Base-by-base conservation (phyloP, 2,113 vertebrate species). In the Piaya cayana region DNA sequence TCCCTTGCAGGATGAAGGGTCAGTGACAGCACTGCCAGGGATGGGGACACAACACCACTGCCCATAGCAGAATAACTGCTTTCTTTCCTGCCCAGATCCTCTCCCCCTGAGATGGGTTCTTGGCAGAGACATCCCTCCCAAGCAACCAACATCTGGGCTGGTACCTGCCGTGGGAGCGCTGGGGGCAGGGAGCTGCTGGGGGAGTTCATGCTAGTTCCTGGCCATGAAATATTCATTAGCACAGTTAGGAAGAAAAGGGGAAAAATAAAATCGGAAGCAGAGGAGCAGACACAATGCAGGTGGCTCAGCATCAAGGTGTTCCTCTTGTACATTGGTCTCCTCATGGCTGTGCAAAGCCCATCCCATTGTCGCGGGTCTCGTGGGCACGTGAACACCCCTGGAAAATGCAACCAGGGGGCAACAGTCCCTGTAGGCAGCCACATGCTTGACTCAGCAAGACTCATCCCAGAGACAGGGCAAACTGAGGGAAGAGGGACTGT, bases 221-320 rank as follows among this genome's bases (percentile, higher is more conserved):
- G 60, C 75, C 80, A 80, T 97, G 75, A 93, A 97, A 97, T 92
- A 95, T 95, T 82, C 90, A 96, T 93, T 39, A 84, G 60, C 75
- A 23, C 60, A 52, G 86, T 58, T 60, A 1, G 8, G 5, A 45
- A 84, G 53, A 85, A 56, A 52, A 80, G 19, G 6, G 58, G 47
- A 4, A 55, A 69, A 86, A 82, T 21, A 68, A 56, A 95, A 94
- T 93, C 79, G 77, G 76, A 83, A 75, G 36, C 1, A 3, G 29
- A n/a, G 58, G 29, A 59, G 42, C 82, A 86, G 82, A 76, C 53
- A 65, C 21, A 30, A 50, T 7, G 39, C 65, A 62, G 55, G 53
- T 7, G 3, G 72, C 92, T 80, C 52, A 20, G 77, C 42, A 2
- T 86, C 56, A 53, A 77, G 45, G 42, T 71, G 50, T 76, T 69